A percentile compares a stretch with the other conserved stretches of the same genome.
Conservation (phyloP, 2,113 vertebrate species). For the Eclectus roratus region DNA sequence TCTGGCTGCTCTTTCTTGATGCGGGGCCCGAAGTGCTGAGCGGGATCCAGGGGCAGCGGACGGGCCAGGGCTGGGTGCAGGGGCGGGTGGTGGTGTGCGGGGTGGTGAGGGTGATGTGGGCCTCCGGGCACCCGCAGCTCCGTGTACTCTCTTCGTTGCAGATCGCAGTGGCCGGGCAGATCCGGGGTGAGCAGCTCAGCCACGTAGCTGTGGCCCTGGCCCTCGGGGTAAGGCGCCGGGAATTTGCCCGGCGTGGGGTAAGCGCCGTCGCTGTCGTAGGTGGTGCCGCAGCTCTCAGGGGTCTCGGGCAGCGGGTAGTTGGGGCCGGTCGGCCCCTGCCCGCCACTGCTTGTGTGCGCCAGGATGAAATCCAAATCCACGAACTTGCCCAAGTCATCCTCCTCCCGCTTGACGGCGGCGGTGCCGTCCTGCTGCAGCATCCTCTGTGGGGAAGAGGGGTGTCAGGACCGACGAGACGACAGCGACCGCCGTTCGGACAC, state of each 20-base stretch:
- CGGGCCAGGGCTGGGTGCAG: slow-evolving; percentile 26
- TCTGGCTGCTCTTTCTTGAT: slow-evolving; percentile 82
- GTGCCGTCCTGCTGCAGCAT: slow-evolving; percentile 62
- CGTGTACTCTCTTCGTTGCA: slow-evolving; percentile 78
- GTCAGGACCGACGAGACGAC: not conserved
- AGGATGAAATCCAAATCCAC: slow-evolving; percentile 91
- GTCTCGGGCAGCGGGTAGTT: slow-evolving; percentile 87
- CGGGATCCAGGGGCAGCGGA: slow-evolving; percentile 30
- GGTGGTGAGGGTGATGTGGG: slow-evolving; percentile 34
- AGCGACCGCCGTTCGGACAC: not conserved
- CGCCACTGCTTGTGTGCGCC: slow-evolving; percentile 78
- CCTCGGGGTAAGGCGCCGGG: slow-evolving; percentile 51
- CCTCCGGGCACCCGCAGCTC: slow-evolving; percentile 75
- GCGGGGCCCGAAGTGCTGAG: slow-evolving; percentile 74
- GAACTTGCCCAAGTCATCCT: slow-evolving; percentile 86
- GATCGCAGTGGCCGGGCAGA: slow-evolving; percentile 40
- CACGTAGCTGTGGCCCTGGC: slow-evolving; percentile 82
- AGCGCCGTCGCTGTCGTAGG: slow-evolving; percentile 78
- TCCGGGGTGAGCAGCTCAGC: slow-evolving; percentile 87
- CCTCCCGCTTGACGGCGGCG: slow-evolving; percentile 73
- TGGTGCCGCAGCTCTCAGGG: slow-evolving; percentile 84
- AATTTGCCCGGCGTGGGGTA: slow-evolving; percentile 66
- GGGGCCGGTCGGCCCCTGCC: slow-evolving; percentile 45
- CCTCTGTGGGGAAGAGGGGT: slow-evolving; percentile 53
- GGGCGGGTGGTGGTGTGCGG: slow-evolving; percentile 31